These are phyloP conservation scores for Hypotaenidia okinawae DNA, from an alignment of 2,797 vertebrate genomes.

Conservation along the genomic window DNA sequence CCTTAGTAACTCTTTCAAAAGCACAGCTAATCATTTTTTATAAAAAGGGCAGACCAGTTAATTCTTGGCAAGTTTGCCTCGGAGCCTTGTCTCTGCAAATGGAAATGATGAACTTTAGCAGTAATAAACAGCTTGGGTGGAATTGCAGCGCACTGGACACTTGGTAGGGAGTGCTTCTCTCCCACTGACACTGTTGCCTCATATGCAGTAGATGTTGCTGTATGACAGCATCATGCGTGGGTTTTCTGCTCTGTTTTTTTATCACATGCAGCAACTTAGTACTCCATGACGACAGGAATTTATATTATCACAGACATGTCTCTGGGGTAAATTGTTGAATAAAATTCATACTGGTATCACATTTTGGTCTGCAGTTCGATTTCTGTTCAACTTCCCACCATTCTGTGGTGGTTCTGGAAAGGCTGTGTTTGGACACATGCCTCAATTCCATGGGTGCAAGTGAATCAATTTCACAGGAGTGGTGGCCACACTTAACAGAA, in stretches of 20 bases:
- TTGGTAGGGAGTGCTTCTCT: neutral
- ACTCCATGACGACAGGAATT: neutral
- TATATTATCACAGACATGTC: neutral
- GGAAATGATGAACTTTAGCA: neutral
- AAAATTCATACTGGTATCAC: neutral
- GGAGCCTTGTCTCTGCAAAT: neutral
- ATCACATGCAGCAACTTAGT: neutral
- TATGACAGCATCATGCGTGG: neutral
- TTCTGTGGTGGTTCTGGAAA: neutral
- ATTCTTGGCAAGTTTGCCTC: neutral
- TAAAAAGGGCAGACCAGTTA: neutral
- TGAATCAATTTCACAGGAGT: neutral
- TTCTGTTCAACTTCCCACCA: neutral
- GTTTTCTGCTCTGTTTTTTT: neutral
- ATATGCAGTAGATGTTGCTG: neutral
- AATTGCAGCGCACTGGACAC: rapidly evolving
- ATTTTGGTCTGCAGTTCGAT: neutral
- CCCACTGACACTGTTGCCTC: neutral
- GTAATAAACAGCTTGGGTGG: neutral
- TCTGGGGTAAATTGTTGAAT: neutral
- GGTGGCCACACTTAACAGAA: neutral
- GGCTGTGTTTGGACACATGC: neutral
- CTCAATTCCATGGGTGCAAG: neutral
- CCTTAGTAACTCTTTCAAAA: conserved; percentile 43
- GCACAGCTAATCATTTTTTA: conserved; percentile 47